Evolutionary conservation across 2,113 vertebrate species (phyloP), one percentile per base, ranked within the genome.

Genomic region (Phrynosoma platyrhinos): DNA sequence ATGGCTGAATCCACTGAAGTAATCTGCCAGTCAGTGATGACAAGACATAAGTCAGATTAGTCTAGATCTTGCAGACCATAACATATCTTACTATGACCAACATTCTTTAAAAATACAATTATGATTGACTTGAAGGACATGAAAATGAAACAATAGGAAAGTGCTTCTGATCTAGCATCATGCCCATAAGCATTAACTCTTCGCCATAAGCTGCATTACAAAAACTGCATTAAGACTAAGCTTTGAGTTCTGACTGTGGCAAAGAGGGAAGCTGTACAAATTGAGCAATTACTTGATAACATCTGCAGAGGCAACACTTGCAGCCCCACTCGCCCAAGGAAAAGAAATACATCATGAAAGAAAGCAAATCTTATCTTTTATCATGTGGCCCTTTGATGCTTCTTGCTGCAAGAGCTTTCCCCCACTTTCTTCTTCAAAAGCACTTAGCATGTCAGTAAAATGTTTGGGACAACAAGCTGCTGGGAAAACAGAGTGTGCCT

Each of bases 381-480:
- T 13, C 47, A 42, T 76, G 66, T 30, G 18, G 40, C 32, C 40
- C 36, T 93, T 93, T 87, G 18, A 27, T 85, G 93, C 40, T 58
- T 88, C 55, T 75, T 88, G 4, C 5, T 80, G 25, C 71, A 82
- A 88, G 86, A 79, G 58, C 55, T 64, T 84, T 9, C 75, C 23
- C 76, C 16, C 18, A 6, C 20, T 8, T 20, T 13, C 62, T 32
- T 40, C 71, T 10, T 30, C n/a, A 79, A 27, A 88, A 77, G 23
- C 84, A 88, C 30, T 71, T 83, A 92, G n/a, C 89, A 66, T 53
- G 85, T 94, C 32, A 90, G 20, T 86, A 91, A 95, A 88, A 80
- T 84, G 2, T 92, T 91, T 94, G n/a, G 79, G 78, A 91, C 40
- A 92, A 72, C 68, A 83, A 94, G 36, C 64, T 94, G 83, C 66